Evolutionary conservation across 2,113 vertebrate genomes (phyloP).

Genomic region (human): DNA sequence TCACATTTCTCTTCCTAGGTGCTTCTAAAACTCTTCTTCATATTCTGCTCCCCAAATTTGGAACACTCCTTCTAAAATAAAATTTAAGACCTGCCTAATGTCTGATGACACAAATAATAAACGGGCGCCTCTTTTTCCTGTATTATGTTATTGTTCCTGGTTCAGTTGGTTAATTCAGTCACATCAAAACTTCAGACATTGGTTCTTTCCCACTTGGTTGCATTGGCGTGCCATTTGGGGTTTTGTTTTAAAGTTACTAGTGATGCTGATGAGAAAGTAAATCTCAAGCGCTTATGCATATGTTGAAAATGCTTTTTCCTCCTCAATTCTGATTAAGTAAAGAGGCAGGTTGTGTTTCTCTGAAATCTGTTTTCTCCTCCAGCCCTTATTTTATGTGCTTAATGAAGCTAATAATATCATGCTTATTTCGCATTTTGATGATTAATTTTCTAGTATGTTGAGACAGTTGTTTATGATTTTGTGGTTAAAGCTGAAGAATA

Average conservation of each 20-base stretch:
- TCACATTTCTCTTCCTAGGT: neutral
- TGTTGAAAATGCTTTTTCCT: slow-evolving; percentile 41
- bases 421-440: slow-evolving; percentile 66
- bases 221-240: neutral
- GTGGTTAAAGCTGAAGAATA: slow-evolving; percentile 17
- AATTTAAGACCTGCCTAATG: neutral
- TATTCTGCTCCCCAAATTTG: neutral
- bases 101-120: neutral
- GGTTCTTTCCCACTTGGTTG: neutral
- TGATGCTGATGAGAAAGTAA: neutral
- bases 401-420: slow-evolving; percentile 68
- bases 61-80: neutral
- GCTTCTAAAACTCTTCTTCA: neutral
- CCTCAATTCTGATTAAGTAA: neutral
- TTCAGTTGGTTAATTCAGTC: neutral
- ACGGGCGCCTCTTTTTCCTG: neutral
- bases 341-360: neutral
- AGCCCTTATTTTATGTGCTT: slow-evolving; percentile 61
- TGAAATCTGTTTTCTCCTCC: slow-evolving; percentile 32
- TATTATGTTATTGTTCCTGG: fast-evolving
- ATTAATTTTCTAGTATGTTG: slow-evolving; percentile 69
- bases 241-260: slow-evolving; percentile 38
- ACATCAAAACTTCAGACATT: neutral
- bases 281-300: neutral
- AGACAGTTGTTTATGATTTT: slow-evolving; percentile 58